phyloP scores from a whole-genome alignment of 2,888 invertebrate genomes.

The Acanthacorydalis orientalis region DNA sequence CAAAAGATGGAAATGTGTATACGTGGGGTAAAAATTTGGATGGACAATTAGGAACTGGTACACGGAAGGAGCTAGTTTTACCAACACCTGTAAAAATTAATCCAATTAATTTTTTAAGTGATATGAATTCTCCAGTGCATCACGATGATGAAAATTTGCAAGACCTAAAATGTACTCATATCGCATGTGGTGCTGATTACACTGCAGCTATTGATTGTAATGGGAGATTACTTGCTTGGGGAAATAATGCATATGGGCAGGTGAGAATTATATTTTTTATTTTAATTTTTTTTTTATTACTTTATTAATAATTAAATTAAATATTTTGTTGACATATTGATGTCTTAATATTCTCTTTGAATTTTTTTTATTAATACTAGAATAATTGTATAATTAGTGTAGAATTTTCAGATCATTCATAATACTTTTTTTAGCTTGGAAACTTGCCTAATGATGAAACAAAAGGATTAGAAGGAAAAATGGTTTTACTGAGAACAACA shows the following conservation, averaged over 20 bases:
- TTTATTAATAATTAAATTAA: not conserved
- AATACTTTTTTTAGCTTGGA: slow-evolving; percentile 35
- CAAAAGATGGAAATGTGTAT: slow-evolving; percentile 52
- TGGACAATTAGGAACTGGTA: slow-evolving; percentile 70
- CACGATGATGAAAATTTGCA: slow-evolving; percentile 9
- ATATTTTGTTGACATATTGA: not conserved
- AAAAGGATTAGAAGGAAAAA: slow-evolving; percentile 34
- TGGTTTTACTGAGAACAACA: slow-evolving; percentile 53
- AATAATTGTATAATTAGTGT: no score
- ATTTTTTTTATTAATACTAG: no score
- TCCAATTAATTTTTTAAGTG: slow-evolving; percentile 16
- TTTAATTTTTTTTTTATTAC: not conserved
- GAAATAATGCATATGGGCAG: slow-evolving; percentile 51
- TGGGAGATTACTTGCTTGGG: slow-evolving; percentile 59
- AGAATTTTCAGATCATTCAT: no score
- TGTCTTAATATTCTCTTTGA: not conserved
- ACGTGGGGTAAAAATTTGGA: slow-evolving; percentile 83
- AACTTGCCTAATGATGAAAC: slow-evolving; percentile 36
- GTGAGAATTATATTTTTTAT: slow-evolving; percentile 19
- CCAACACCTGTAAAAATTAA: slow-evolving; percentile 36
- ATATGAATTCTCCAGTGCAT: slow-evolving; percentile 6
- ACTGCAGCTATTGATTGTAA: slow-evolving; percentile 49
- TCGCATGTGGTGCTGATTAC: slow-evolving; percentile 62
- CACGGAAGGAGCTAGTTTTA: slow-evolving; percentile 36
- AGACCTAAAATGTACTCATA: slow-evolving; percentile 15